Percentiles rank a stretch among this genome's conserved stretches.
Conservation (phyloP, 2,113 vertebrate species). For the Cnemophilus loriae region DNA sequence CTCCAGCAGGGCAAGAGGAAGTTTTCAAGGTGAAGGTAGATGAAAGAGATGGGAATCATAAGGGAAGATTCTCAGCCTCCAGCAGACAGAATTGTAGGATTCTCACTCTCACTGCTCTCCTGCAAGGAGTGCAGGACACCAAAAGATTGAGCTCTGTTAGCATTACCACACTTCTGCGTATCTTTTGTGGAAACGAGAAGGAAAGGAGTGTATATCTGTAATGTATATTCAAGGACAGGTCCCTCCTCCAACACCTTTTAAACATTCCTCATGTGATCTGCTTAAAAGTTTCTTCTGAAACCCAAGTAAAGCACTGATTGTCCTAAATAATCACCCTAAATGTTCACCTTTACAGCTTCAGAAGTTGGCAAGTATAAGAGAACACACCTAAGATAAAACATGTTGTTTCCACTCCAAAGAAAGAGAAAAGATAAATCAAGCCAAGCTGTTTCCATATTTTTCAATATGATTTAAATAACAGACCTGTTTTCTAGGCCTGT, state of each 20-base stretch:
- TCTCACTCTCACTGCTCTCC: background rate
- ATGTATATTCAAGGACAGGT: background rate
- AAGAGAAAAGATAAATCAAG: background rate
- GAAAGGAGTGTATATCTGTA: background rate
- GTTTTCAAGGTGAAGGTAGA: background rate
- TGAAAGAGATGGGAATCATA: background rate
- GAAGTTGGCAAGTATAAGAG: background rate
- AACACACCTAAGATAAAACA: conserved; percentile 3
- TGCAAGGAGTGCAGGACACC: background rate
- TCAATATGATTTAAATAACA: conserved; percentile 34
- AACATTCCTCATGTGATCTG: background rate
- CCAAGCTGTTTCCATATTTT: conserved; percentile 18
- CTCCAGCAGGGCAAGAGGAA: background rate
- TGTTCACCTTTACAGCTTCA: background rate
- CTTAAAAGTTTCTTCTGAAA: background rate
- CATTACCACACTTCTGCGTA: background rate
- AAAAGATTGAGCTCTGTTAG: background rate
- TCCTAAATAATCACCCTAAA: background rate
- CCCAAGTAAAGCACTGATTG: background rate
- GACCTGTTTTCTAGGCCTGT: background rate
- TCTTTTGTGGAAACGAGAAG: background rate
- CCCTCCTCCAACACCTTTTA: background rate
- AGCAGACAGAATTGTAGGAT: background rate
- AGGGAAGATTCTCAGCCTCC: background rate
- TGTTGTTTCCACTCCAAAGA: background rate